A percentile compares a stretch with the other conserved stretches of the same genome.
Conservation (phyloP, 2,797 vertebrate genomes). For the Carapus acus region DNA sequence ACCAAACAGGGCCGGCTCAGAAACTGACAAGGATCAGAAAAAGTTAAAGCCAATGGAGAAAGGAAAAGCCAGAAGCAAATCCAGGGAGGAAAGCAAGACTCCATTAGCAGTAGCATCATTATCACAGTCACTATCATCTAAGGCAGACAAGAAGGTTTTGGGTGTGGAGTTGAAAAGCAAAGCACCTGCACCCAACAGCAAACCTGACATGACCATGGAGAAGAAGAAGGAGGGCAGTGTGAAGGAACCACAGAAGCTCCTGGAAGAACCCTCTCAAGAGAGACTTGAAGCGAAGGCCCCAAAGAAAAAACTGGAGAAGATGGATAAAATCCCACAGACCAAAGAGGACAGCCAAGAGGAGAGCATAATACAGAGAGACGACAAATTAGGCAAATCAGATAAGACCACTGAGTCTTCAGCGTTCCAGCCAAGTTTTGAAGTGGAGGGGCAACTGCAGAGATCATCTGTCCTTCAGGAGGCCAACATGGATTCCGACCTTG, state of each 20-base stretch:
- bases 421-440: conserved; percentile 30
- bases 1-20: conserved; percentile 61
- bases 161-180: conserved; percentile 71
- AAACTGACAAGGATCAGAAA: conserved; percentile 73
- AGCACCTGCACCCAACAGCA: conserved; percentile 57
- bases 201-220: conserved; percentile 69
- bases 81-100: conserved; percentile 77
- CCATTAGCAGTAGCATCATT: conserved; percentile 5
- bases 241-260: conserved; percentile 72
- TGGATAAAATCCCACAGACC: conserved; percentile 67
- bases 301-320: conserved; percentile 70
- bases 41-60: conserved; percentile 73
- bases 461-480: conserved; percentile 37
- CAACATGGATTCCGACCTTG: conserved; percentile 47
- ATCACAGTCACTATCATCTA: no score
- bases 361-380: conserved; percentile 41
- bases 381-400: conserved; percentile 47
- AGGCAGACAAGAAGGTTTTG: conserved; percentile 74
- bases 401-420: conserved; percentile 32
- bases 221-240: conserved; percentile 74
- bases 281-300: conserved; percentile 59
- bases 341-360: conserved; percentile 56
- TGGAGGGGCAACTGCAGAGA: conserved; percentile 30
- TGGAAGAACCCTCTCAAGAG: conserved; percentile 65
- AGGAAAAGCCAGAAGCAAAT: conserved; percentile 77